Conservation (phyloP, 2,113 vertebrate species). For the Osmerus mordax region DNA sequence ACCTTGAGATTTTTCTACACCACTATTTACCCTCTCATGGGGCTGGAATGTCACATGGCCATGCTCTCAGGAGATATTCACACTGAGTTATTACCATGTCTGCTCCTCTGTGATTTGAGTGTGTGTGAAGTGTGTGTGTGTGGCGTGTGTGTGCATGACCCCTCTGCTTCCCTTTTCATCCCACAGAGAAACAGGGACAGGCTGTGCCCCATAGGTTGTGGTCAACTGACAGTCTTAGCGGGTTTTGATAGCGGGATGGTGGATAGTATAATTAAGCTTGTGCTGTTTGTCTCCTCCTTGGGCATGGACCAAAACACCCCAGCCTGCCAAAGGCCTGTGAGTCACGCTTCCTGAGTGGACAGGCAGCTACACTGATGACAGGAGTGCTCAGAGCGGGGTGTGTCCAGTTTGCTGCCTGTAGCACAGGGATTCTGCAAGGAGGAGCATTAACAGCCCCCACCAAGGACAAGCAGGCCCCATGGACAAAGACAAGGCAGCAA, state of each 20-base stretch:
- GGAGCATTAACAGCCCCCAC: slow-evolving; percentile 38
- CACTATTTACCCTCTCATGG: slow-evolving; percentile 27
- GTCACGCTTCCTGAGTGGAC: slow-evolving; percentile 61
- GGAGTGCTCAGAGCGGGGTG: slow-evolving; percentile 38
- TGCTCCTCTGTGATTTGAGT: slow-evolving; percentile 34
- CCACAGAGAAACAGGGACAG: slow-evolving; percentile 38
- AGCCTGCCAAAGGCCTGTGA: slow-evolving; percentile 56
- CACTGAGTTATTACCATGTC: slow-evolving; percentile 39
- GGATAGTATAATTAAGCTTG: slow-evolving; percentile 63
- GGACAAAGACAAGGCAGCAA: slow-evolving; percentile 29
- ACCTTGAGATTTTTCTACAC: slow-evolving; percentile 22
- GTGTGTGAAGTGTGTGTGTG: slow-evolving; percentile 12
- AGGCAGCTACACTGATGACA: slow-evolving; percentile 41
- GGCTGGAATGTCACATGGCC: slow-evolving; percentile 35
- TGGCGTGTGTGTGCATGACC: slow-evolving; percentile 16
- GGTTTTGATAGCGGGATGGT: slow-evolving; percentile 34
- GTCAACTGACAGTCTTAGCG: slow-evolving; percentile 39
- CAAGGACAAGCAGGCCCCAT: slow-evolving; percentile 26
- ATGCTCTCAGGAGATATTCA: slow-evolving; percentile 20
- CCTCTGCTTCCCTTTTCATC: slow-evolving; percentile 52
- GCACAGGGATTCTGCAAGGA: slow-evolving; percentile 34
- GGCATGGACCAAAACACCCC: slow-evolving; percentile 49
- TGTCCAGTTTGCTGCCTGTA: slow-evolving; percentile 49
- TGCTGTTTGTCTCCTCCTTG: slow-evolving; percentile 65
- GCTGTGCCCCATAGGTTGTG: slow-evolving; percentile 42